Percentiles rank a stretch among this genome's conserved stretches.
Evolutionary conservation across 2,888 invertebrate genomes (phyloP).

Genomic region (Andrena trimmerana): DNA sequence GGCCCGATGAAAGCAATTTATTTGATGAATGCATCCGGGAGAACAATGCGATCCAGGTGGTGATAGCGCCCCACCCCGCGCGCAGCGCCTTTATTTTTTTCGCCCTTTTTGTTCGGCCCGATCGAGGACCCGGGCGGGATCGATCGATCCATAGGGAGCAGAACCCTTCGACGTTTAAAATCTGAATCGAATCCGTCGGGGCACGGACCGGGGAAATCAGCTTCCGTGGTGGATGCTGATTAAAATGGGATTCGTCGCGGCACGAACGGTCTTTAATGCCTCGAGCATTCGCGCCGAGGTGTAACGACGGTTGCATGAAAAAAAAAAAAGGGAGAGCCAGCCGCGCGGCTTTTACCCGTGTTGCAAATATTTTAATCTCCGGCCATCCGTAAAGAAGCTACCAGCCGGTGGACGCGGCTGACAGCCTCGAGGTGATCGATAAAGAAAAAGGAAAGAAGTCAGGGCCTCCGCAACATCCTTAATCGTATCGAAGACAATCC

Average conservation of each 20-base stretch:
- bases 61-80: slow-evolving; percentile 52
- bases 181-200: slow-evolving; percentile 18
- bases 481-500: slow-evolving; percentile 38
- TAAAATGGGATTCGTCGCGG: slow-evolving; percentile 48
- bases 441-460: slow-evolving; percentile 25
- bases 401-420: slow-evolving; percentile 1
- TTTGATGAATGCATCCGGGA: slow-evolving; percentile 60
- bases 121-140: slow-evolving; percentile 40
- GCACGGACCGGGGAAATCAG: background rate
- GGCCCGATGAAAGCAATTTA: slow-evolving; percentile 66
- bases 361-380: slow-evolving; percentile 44
- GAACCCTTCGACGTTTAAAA: slow-evolving; percentile 45
- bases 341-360: slow-evolving; percentile 10
- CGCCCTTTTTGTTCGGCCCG: slow-evolving; percentile 26
- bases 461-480: slow-evolving; percentile 44
- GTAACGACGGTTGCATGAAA: background rate
- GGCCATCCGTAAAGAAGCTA: slow-evolving; percentile 45
- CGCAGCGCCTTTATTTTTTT: slow-evolving; percentile 46
- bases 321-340: no score
- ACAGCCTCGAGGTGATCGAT: slow-evolving; percentile 46
- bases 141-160: slow-evolving; percentile 36
- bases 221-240: slow-evolving; percentile 3
- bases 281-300: background rate
- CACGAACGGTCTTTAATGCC: slow-evolving; percentile 5
- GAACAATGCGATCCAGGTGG: slow-evolving; percentile 69